Base-by-base conservation (phyloP, 2,888 invertebrate genomes). In the Acanthopleura granulata region DNA sequence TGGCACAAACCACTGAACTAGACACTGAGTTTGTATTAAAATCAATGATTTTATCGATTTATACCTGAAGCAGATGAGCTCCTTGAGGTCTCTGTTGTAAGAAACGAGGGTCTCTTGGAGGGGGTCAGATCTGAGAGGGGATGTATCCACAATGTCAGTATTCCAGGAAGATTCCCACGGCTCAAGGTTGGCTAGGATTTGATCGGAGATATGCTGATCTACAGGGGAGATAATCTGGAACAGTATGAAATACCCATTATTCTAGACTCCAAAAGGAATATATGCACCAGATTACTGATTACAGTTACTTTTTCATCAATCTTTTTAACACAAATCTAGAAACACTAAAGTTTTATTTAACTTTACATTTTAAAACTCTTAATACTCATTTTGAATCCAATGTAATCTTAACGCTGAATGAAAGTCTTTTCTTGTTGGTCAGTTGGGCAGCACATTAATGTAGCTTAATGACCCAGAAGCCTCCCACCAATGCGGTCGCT, bases 151-250 rank as follows among this genome's bases (percentile, higher is more conserved):
- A 49, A 80, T 76, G 0, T 83, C 80, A 4, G 93, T 93, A 81
- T 96, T 92, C 97, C 98, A 98, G 0, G 96, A 95, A 0, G 93
- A 92, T 0, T 92, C 92, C 81, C 93, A 92, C 0, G 99, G 98
- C 82, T 93, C 92, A 74, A 97, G 92, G 90, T 95, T 95, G 30
- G 93, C 92, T 74, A 94, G 87, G 82, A 99, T 98, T 72, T 93
- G 92, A 0, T 93, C 92, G 82, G 98, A 94, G 78, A 99, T 97
- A 66, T 93, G 93, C 84, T 94, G 94, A 89, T 99, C 99, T 81
- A 95, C 95, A 0, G 99, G 99, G 0, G 95, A 91, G 77, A 97
- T 94, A 79, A 99, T 98, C 93, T 99, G 29, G 83, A 75, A 49
- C 74, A 70, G 72, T 75, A 57, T 57, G 40, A 3, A 40, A 6